Evolutionary conservation across 2,888 invertebrate species (phyloP).

Genomic region (Nudaria mundana): DNA sequence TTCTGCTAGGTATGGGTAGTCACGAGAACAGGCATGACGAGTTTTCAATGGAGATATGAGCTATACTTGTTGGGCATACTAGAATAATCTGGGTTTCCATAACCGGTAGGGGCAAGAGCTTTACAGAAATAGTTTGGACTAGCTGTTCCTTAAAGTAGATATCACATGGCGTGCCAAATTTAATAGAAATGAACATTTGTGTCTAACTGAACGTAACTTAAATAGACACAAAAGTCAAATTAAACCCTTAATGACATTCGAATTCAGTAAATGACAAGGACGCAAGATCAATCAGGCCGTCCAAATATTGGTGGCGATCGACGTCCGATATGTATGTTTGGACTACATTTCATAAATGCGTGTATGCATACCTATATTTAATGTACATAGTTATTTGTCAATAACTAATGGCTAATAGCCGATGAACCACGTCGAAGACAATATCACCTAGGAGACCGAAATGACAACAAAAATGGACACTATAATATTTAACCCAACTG

Average conservation of each 20-base stretch:
- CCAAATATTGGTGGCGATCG: slow-evolving; percentile 53
- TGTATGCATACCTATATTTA: slow-evolving; percentile 36
- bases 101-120: no score
- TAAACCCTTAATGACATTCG: slow-evolving; percentile 21
- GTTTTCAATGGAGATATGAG: no score
- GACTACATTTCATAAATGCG: slow-evolving; percentile 44
- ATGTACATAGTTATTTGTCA: slow-evolving; percentile 63
- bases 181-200: no score
- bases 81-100: no score
- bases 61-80: no score
- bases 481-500: no score
- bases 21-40: no score
- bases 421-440: slow-evolving; percentile 69
- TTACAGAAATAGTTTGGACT: no score
- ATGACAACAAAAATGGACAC: slow-evolving; percentile 61
- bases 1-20: not conserved
- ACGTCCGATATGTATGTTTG: slow-evolving; percentile 54
- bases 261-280: slow-evolving; percentile 37
- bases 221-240: not conserved
- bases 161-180: no score
- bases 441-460: slow-evolving; percentile 60
- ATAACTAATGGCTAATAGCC: slow-evolving; percentile 72
- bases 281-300: slow-evolving; percentile 49
- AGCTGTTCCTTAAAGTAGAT: no score
- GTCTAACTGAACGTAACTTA: no score